A percentile compares a stretch with the other conserved stretches of the same genome.
Conservation (phyloP, 2,113 vertebrate genomes). For the Equus przewalskii region DNA sequence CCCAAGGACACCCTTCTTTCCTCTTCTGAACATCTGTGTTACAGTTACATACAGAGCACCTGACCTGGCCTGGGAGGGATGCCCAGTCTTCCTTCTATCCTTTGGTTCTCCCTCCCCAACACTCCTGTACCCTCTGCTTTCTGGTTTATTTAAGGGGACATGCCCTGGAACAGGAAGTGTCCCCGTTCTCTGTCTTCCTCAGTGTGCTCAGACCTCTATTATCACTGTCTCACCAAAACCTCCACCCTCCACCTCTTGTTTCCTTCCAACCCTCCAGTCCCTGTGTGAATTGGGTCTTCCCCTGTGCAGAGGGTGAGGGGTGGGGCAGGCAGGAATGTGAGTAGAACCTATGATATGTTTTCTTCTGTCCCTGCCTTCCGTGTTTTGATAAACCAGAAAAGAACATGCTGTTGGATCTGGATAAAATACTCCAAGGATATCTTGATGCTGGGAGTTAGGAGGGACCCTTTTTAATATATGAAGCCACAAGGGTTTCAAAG, state of each 20-base stretch:
- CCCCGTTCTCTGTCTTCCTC: neutral
- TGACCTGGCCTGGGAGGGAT: neutral
- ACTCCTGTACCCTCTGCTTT: neutral
- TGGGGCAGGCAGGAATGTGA: neutral
- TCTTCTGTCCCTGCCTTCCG: neutral
- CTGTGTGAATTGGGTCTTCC: neutral
- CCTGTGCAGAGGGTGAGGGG: neutral
- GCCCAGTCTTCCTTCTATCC: neutral
- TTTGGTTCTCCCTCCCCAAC: neutral
- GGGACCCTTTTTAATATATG: neutral
- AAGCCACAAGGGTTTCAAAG: neutral
- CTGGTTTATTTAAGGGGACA: conserved; percentile 23
- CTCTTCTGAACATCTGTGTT: conserved; percentile 40
- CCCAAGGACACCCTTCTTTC: neutral
- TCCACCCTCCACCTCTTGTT: neutral
- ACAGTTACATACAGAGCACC: conserved; percentile 58
- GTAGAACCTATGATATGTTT: neutral
- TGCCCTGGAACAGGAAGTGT: conserved; percentile 24
- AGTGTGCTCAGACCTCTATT: neutral
- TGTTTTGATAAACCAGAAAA: conserved; percentile 29
- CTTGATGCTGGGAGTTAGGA: neutral
- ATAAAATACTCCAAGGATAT: neutral
- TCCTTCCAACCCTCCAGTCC: neutral
- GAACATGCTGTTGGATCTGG: neutral
- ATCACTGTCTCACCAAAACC: neutral